Evolutionary conservation across 2,113 vertebrate genomes (phyloP).

Genomic region (Melierax canorus): DNA sequence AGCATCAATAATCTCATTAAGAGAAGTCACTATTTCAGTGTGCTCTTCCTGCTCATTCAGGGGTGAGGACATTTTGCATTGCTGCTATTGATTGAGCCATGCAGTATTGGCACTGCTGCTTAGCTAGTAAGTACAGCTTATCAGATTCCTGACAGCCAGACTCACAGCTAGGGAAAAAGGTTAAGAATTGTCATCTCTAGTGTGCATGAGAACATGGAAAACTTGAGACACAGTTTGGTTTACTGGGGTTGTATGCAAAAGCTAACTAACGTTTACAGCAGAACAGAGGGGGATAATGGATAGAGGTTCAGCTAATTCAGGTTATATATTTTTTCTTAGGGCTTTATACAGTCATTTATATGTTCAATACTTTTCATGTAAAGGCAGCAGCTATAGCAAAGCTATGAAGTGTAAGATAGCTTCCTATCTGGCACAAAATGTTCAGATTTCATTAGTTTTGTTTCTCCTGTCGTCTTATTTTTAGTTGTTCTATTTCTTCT

Average conservation of each 20-base stretch:
- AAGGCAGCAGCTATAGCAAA: background rate
- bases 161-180: background rate
- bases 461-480: background rate
- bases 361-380: background rate
- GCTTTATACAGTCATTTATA: background rate
- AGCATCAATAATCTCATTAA: background rate
- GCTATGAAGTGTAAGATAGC: background rate
- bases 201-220: background rate
- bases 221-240: background rate
- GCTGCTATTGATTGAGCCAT: background rate
- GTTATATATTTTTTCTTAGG: background rate
- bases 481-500: constrained; percentile 1
- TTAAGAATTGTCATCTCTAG: background rate
- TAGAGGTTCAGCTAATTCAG: background rate
- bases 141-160: background rate
- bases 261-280: background rate
- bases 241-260: background rate
- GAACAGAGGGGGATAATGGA: background rate
- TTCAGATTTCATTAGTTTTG: background rate
- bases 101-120: background rate
- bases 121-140: background rate
- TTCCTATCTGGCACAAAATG: background rate
- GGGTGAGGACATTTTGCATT: background rate
- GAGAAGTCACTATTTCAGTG: background rate
- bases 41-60: background rate